These are phyloP conservation scores for Scaptomyza flava DNA, from an alignment of 2,888 invertebrate species.

Conservation along the genomic window DNA sequence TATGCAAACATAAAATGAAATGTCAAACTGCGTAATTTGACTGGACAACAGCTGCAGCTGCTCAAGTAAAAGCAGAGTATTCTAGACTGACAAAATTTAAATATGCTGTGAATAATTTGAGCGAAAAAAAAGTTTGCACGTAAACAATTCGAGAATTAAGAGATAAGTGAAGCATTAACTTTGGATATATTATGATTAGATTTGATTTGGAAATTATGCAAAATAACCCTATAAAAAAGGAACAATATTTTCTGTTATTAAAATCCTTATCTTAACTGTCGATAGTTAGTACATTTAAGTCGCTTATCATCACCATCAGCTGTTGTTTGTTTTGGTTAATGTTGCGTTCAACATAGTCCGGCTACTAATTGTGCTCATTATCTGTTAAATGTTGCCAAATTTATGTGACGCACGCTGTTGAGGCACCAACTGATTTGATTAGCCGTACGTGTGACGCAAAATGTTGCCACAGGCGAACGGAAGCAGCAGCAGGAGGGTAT, in stretches of 20 bases:
- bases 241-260: too few species aligned
- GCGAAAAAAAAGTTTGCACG: not conserved
- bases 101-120: conserved; percentile 28
- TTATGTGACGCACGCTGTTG: conserved; percentile 72
- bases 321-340: conserved; percentile 12
- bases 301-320: conserved; percentile 50
- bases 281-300: not conserved
- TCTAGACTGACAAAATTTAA: conserved; percentile 15
- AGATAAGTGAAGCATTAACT: not conserved
- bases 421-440: conserved; percentile 72
- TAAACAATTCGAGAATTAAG: not conserved
- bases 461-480: conserved; percentile 25
- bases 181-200: not conserved
- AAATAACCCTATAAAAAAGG: too few species aligned
- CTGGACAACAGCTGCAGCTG: conserved; percentile 45
- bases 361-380: conserved; percentile 76
- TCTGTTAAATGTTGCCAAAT: conserved; percentile 77
- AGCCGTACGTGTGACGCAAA: conserved; percentile 56
- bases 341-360: conserved; percentile 30
- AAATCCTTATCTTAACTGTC: not conserved
- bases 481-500: not conserved
- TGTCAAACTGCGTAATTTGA: conserved; percentile 41
- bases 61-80: not conserved
- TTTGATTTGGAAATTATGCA: not conserved
- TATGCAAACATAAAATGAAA: conserved; percentile 44